Base-by-base conservation (phyloP, 2,113 vertebrate species). In the Pitta sordida region DNA sequence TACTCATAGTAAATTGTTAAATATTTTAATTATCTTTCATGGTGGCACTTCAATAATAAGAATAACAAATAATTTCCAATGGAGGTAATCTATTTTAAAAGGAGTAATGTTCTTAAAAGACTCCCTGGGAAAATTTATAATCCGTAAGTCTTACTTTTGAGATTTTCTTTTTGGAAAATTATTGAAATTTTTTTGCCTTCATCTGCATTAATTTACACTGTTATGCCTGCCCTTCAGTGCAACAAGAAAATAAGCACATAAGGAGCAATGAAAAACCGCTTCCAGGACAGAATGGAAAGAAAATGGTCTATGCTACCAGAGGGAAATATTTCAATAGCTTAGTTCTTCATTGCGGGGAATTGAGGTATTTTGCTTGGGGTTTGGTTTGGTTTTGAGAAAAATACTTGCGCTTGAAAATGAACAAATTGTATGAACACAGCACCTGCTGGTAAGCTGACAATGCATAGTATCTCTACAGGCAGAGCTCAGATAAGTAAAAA, bases 401-500 rank as follows among this genome's bases (percentile, higher is more conserved):
- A 26, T 74, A 32, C 15, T 44, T 58, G 7, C 1, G 56, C 3
- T 39, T 67, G 62, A 88, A 83, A 75, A 60, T 76, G 88, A 95
- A 60, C 37, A 64, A 89, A 52, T 41, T 55, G 44, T 91, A 70
- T 59, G 23, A 90, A 81, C 65, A 52, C 37, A 89, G 70, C 23
- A 82, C 43, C 56, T 90, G 55, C 65, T 68, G 55, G 21, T 60
- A 83, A 74, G 65, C 70, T 24, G 11, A 55, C 39, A 94, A 71
- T 78, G 41, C 18, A 26, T 49, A 86, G 48, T 48, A 73, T 24
- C 37, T 92, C 2, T 93, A 79, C 13, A 92, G 84, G 8, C 69
- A 89, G 77, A 96, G 76, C 63, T 76, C 48, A 58, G 48, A 86
- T 95, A 95, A 89, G 86, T 13, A 91, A 48, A 78, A 58, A 90